phyloP scores from a whole-genome alignment of 2,797 vertebrate species.

The Phylloscopus collybita region DNA sequence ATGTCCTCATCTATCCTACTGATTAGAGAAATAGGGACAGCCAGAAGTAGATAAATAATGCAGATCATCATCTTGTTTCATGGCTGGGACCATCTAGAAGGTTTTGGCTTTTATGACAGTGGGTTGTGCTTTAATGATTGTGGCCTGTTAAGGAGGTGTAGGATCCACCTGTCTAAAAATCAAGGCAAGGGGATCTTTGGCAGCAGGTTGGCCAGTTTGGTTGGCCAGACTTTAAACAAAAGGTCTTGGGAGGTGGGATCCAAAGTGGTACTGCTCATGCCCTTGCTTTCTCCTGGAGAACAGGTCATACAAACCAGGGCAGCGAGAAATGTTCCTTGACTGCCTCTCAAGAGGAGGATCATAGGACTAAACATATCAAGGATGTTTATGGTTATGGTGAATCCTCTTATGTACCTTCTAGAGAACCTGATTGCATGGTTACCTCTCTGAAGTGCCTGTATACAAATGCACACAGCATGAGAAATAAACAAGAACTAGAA shows the following conservation, averaged over 20 bases:
- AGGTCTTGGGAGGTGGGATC: not conserved
- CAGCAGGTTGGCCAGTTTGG: not conserved
- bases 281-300: not conserved
- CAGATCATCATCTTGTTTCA: rapidly evolving
- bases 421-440: not conserved
- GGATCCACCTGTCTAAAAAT: not conserved
- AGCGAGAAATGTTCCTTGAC: not conserved
- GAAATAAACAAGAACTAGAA: not conserved
- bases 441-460: not conserved
- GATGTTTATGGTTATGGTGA: not conserved
- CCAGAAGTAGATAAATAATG: not conserved
- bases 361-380: not conserved
- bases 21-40: not conserved
- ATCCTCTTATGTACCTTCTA: not conserved
- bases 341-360: not conserved
- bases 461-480: not conserved
- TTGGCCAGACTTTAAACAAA: not conserved
- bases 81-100: rapidly evolving
- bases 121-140: not conserved
- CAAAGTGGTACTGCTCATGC: not conserved
- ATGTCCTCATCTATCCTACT: not conserved
- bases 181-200: not conserved
- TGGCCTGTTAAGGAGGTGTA: not conserved
- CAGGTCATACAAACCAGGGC: not conserved
- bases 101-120: not conserved